Percentiles rank a stretch among this genome's conserved stretches.
Evolutionary conservation across 1,140 invertebrate species (phyloP).

Genomic region (Coptotermes formosanus): DNA sequence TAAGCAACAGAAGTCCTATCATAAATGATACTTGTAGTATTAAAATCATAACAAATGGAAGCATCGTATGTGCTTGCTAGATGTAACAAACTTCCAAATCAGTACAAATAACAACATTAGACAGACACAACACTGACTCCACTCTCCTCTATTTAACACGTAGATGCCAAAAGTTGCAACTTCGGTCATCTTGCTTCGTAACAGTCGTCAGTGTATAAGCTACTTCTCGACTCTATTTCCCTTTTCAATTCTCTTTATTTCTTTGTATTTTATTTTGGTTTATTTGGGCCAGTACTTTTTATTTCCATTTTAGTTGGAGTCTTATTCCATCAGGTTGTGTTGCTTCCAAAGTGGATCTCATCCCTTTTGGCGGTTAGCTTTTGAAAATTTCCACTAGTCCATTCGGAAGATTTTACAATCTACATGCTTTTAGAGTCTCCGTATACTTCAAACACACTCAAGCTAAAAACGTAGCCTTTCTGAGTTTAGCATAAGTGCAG

Average conservation of each 20-base stretch:
- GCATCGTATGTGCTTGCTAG: too few relatives aligned
- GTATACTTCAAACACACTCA: background rate
- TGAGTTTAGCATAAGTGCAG: background rate
- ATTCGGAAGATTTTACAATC: conserved; percentile 10
- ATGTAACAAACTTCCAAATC: too few relatives aligned
- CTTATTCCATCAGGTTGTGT: background rate
- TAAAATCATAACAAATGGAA: too few relatives aligned
- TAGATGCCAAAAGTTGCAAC: background rate
- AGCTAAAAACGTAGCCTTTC: background rate
- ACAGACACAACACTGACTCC: too few relatives aligned
- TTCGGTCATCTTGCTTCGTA: background rate
- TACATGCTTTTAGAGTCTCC: conserved; percentile 12
- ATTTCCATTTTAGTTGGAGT: conserved; percentile 2
- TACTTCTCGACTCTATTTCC: background rate
- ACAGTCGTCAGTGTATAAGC: background rate
- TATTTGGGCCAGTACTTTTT: background rate
- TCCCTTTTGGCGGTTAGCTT: conserved; percentile 9
- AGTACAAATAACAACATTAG: too few relatives aligned
- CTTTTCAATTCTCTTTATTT: conserved; percentile 4
- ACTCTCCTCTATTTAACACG: background rate
- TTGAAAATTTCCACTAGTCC: conserved; percentile 5
- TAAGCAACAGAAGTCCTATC: too few relatives aligned
- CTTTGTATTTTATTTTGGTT: background rate
- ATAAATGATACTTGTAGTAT: too few relatives aligned
- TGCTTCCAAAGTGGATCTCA: background rate